Conservation (phyloP, 2,113 vertebrate genomes). For the Oxyruncus cristatus region DNA sequence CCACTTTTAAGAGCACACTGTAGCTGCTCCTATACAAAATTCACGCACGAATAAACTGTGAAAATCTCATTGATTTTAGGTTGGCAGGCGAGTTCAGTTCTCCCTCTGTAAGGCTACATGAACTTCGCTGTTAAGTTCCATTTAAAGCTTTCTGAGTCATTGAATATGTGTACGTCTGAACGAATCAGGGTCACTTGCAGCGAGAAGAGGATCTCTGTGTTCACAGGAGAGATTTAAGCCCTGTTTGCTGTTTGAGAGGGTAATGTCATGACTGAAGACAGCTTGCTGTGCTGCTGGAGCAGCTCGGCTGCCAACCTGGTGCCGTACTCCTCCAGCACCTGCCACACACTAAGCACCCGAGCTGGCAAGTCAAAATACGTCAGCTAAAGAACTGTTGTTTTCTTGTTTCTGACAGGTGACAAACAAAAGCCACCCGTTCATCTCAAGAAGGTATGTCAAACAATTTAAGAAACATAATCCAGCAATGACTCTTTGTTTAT, state of each 20-base stretch:
- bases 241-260: background rate
- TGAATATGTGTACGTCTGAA: constrained; percentile 65
- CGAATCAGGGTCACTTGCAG: constrained; percentile 42
- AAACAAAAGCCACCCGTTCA: background rate
- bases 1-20: background rate
- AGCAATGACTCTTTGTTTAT: background rate
- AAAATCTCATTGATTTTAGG: background rate
- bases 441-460: background rate
- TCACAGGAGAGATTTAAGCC: constrained; percentile 5
- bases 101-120: background rate
- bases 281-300: background rate
- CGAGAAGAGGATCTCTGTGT: constrained; percentile 25
- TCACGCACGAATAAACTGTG: background rate
- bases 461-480: background rate
- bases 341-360: background rate
- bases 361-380: background rate
- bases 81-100: constrained; percentile 8
- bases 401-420: too few relatives aligned
- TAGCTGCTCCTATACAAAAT: background rate
- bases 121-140: background rate
- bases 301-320: background rate
- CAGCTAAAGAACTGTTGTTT: background rate
- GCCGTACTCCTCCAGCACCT: background rate
- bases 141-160: constrained; percentile 48
- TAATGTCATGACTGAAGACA: background rate